Base-by-base conservation (phyloP, 1,140 invertebrate genomes). In the Drosophila nigrodunni region DNA sequence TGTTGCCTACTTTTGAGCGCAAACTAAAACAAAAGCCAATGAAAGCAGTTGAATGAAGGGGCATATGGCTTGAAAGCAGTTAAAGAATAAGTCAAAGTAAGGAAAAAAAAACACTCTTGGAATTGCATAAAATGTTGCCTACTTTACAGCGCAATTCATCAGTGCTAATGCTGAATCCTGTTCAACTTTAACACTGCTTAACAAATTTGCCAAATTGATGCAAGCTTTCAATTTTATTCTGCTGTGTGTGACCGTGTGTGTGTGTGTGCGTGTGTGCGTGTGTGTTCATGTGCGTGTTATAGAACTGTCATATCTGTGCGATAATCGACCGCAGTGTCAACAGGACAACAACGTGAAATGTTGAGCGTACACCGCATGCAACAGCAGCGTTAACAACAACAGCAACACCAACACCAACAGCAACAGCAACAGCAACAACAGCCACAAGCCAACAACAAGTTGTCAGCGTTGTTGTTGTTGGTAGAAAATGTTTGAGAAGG, bases 271-370 rank as follows among this genome's bases (percentile, higher is more conserved):
- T 15, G 15, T 67, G 54, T 39, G 30, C 30, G 67, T 47, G 60
- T 37, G 49, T 59, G 6, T 61, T 13, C 37, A 35, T 58, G 49
- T 57, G 43, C 58, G 60, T 52, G 41, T 50, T 62, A 46, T 55
- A 74, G 25, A 30, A 70, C 62, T 78, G 82, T 78, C 78, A 78
- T 68, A 75, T 81, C 82, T 85, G 55, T 77, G 44, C 52, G 77
- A 85, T 83, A 88, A 88, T 85, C 86, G 77, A 83, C 80, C 85
- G 67, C 83, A 87, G 46, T 77, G 77, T 89, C 80, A 89, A 78
- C 82, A 69, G 49, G 58, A 74, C 70, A 73, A 52, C 62, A 67
- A 54, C n/a, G 30, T 67, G 62, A 54, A 49, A 73, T 73, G 62
- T 67, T 37, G 46, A 57, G 61, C 61, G 43, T 44, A 25, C 68